phyloP scores from a whole-genome alignment of 2,113 vertebrate species.

The Pelmatolapia mariae region DNA sequence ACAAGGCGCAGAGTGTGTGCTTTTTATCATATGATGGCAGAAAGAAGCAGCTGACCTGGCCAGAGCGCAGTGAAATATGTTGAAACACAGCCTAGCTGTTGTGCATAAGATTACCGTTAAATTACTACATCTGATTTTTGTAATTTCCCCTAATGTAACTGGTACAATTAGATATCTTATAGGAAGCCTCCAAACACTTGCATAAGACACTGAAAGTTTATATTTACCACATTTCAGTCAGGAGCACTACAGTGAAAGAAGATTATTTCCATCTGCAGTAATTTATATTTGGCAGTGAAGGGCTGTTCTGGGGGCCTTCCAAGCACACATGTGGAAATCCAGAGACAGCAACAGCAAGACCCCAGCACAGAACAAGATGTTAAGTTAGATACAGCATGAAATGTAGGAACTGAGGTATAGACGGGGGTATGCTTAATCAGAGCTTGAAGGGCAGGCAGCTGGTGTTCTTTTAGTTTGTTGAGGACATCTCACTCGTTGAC shows the following conservation, averaged over 20 bases:
- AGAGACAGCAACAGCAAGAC: background rate
- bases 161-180: background rate
- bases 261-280: background rate
- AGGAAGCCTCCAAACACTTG: background rate
- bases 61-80: background rate
- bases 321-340: background rate
- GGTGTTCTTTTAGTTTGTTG: background rate
- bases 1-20: slow-evolving; percentile 15
- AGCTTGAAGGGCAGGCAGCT: background rate
- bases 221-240: background rate
- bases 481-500: background rate
- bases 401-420: background rate
- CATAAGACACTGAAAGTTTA: background rate
- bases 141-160: background rate
- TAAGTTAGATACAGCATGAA: background rate
- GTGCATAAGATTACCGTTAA: background rate
- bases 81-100: background rate
- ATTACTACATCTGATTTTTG: background rate
- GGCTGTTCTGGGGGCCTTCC: background rate
- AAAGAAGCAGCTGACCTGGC: slow-evolving; percentile 41
- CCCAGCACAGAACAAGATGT: background rate
- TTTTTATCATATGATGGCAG: slow-evolving; percentile 16
- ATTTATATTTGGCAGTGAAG: background rate
- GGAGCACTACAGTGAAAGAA: background rate
- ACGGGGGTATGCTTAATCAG: background rate